Evolutionary conservation across 2,797 vertebrate genomes (phyloP).

Genomic region (Dendrocincla fuliginosa): DNA sequence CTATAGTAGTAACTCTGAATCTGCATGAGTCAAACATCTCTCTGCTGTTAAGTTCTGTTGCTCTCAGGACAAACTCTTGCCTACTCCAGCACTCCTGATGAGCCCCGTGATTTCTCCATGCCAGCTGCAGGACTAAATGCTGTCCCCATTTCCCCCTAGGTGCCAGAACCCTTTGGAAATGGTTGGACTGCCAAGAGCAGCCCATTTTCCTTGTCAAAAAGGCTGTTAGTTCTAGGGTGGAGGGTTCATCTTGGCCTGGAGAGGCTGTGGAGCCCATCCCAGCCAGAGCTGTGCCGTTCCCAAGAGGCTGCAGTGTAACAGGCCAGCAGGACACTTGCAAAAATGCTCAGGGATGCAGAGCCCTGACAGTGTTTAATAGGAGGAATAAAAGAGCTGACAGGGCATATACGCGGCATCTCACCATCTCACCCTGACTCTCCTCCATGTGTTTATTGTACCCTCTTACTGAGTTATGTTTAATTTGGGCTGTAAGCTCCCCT

Average conservation of each 20-base stretch:
- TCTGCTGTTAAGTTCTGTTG: not conserved
- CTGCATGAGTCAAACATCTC: not conserved
- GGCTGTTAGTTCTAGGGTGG: not conserved
- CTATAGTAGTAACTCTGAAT: not conserved
- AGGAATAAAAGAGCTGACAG: not conserved
- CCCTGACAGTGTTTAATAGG: not conserved
- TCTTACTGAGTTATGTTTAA: not conserved
- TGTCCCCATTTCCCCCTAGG: fast-evolving
- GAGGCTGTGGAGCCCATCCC: not conserved
- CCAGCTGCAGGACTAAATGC: not conserved
- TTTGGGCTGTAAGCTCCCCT: not conserved
- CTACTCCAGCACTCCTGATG: not conserved
- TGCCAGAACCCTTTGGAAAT: not conserved
- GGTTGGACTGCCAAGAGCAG: not conserved
- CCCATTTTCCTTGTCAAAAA: not conserved
- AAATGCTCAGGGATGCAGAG: not conserved
- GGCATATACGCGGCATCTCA: fast-evolving
- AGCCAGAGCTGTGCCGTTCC: not conserved
- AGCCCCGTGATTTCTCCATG: not conserved
- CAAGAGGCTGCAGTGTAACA: not conserved
- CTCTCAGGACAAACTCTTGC: not conserved
- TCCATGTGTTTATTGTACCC: not conserved
- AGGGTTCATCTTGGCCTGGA: not conserved
- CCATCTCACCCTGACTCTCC: not conserved
- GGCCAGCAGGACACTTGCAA: fast-evolving